Evolutionary conservation across 1,140 invertebrate genomes (phyloP).

Genomic region (Drosophila athabasca): DNA sequence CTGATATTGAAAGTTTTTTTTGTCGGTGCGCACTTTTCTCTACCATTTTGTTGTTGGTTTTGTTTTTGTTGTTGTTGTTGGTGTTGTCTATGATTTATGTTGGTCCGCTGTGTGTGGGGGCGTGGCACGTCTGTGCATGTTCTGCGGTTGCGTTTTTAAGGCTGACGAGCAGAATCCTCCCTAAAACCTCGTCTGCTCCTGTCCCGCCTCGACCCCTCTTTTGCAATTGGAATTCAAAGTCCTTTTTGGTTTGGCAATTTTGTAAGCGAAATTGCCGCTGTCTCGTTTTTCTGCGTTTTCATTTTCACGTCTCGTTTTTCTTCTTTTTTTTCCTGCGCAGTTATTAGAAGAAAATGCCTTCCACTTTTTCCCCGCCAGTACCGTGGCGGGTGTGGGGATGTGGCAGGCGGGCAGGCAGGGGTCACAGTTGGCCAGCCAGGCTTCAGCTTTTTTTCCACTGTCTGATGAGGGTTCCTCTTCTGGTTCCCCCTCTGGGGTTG

Average conservation of each 20-base stretch:
- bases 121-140: constrained; percentile 77
- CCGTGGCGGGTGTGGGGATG: neutral
- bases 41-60: constrained; percentile 22
- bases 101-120: constrained; percentile 61
- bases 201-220: constrained; percentile 18
- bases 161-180: constrained; percentile 51
- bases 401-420: constrained; percentile 15
- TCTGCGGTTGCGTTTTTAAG: constrained; percentile 73
- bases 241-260: constrained; percentile 81
- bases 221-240: constrained; percentile 81
- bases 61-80: too few species aligned
- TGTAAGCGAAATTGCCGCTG: constrained; percentile 80
- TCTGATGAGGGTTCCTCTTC: constrained; percentile 69
- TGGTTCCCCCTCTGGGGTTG: constrained; percentile 52
- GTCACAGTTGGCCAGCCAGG: constrained; percentile 65
- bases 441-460: constrained; percentile 44
- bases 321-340: constrained; percentile 57
- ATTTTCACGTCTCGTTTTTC: constrained; percentile 36
- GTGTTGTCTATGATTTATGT: constrained; percentile 78
- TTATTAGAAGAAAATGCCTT: constrained; percentile 76
- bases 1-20: constrained; percentile 77
- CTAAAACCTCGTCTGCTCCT: constrained; percentile 3
- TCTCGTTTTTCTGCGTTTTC: constrained; percentile 70
- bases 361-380: constrained; percentile 34
- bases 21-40: constrained; percentile 51